Percentiles rank a stretch among this genome's conserved stretches.
Evolutionary conservation across 2,888 invertebrate genomes (phyloP).

Genomic region (Augiades crinisus): DNA sequence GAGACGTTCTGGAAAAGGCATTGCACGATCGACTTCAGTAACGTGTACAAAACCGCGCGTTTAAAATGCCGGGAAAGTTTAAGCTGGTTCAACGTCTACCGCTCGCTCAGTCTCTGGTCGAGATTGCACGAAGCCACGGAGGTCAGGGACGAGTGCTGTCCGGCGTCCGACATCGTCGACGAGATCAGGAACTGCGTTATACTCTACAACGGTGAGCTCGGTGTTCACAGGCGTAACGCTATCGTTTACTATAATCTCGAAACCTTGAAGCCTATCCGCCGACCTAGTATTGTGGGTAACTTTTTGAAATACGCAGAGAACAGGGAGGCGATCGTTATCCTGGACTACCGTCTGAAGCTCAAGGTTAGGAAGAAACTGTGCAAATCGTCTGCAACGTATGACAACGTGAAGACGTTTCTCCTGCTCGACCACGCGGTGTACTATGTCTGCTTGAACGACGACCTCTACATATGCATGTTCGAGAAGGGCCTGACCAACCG

Average conservation of each 20-base stretch:
- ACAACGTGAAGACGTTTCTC: conserved; percentile 48
- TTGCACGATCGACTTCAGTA: conserved; percentile 48
- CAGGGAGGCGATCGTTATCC: conserved; percentile 41
- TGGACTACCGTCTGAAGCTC: conserved; percentile 43
- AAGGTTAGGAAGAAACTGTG: conserved; percentile 43
- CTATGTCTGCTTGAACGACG: conserved; percentile 47
- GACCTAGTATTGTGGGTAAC: conserved; percentile 42
- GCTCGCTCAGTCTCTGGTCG: conserved; percentile 56
- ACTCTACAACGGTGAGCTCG: conserved; percentile 47
- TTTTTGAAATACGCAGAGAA: conserved; percentile 55
- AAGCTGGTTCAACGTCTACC: conserved; percentile 55
- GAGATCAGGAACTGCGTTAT: conserved; percentile 51
- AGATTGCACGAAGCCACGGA: conserved; percentile 45
- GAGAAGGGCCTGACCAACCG: not conserved
- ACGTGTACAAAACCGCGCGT: conserved; percentile 41
- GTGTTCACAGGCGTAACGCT: conserved; percentile 47
- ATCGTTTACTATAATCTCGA: conserved; percentile 55
- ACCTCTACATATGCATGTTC: conserved; percentile 39
- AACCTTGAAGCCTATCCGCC: conserved; percentile 41
- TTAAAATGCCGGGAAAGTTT: conserved; percentile 42
- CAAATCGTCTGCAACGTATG: conserved; percentile 32
- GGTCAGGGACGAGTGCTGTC: conserved; percentile 53
- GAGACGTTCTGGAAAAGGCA: conserved; percentile 49
- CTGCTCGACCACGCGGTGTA: conserved; percentile 42
- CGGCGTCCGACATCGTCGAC: conserved; percentile 43